Evolutionary conservation across 2,888 invertebrate species (phyloP), one percentile per base, ranked within the genome.

Genomic region (Parnassius apollo): DNA sequence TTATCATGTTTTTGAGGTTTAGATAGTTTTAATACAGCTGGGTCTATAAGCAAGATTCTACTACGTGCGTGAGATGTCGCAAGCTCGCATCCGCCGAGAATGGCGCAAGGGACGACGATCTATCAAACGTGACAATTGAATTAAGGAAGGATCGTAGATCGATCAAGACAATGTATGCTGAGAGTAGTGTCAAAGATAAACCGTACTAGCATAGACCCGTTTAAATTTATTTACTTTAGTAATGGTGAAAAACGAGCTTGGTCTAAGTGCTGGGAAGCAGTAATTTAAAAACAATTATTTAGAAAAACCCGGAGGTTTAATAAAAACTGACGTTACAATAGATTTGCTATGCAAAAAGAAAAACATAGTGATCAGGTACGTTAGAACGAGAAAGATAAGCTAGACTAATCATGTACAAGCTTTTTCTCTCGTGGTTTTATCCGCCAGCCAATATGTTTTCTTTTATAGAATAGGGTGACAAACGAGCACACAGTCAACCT

Each of bases 101-200:
- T 45, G 10, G 10, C 45, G 9, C 42, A 11, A 46, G 46, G 46
- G 45, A 42, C 18, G 10, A 2, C 18, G 9, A 55, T 55, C 45
- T 55, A 55, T 55, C 55, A 55, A n/a, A 18, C 18, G 55, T 18
- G 45, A 42, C 55, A 55, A 55, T 55, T 55, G 42, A 55, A 45
- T 45, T 8, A 55, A 3, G 53, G 25, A 53, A 42, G 55, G 55
- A 18, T 13, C 42, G 18, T 25, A 53, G 35, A 53, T 25, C 53
- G 42, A 35, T 53, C 53, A 53, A 46, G 9, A 50, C 18, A 18
- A 50, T 50, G 18, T 18, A 50, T 18, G 18, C 50, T 9, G 50
- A 13, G 50, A 50, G n/a, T 11, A n/a, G 50, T n/a, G 9, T 13
- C 18, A 9, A 50, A 2, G 18, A 13, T n/a, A 50, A 50, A 50